Base-by-base conservation (phyloP, 1,140 invertebrate species). In the Psilanteris sp. region DNA sequence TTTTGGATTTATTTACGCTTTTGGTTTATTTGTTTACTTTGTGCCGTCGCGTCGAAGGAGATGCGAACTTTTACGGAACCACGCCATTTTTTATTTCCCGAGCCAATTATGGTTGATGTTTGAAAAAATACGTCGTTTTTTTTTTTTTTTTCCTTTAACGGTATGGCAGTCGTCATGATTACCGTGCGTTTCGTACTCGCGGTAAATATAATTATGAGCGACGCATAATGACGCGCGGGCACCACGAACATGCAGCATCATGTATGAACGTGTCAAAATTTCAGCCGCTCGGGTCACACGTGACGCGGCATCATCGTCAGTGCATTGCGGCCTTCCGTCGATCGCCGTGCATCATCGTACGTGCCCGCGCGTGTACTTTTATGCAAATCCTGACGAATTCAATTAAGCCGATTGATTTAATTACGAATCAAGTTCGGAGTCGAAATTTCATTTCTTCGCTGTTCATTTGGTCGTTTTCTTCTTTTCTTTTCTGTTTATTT, bases 191-290 rank as follows among this genome's bases (percentile, higher is more conserved):
- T n/a, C n/a, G n/a, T 26, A 11, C 20, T 34, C 41, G 26, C 15
- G 36, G 43, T 44, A 26, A 36, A 37, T 46, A 36, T 61, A 55
- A 41, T 41, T 29, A 55, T 39, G 14, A 22, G 3, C 15, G 22
- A 14, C 15, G 39, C 27, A 48, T 48, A 39, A 48, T 39, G 31
- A 13, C 14, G 13, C 27, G 9, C 43, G 36, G 22, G 41, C 18
- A 18, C n/a, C n/a, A 6, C 9, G 18, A 64, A 66, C 43, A 46
- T 55, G 48, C 61, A 22, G 0, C 8, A 26, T 54, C 61, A 55
- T 66, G 22, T 52, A 34, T 27, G 48, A 55, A 34, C 48, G 20
- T 44, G 48, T 46, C 36, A 52, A 52, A 54, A 31, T 64, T 48
- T 48, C 10, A 37, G 24, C 11, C 31, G 15, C 41, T 26, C 20